A percentile compares a stretch with the other conserved stretches of the same genome.
Conservation (phyloP, 2,797 vertebrate genomes). For the Lepilemur ruficaudatus region DNA sequence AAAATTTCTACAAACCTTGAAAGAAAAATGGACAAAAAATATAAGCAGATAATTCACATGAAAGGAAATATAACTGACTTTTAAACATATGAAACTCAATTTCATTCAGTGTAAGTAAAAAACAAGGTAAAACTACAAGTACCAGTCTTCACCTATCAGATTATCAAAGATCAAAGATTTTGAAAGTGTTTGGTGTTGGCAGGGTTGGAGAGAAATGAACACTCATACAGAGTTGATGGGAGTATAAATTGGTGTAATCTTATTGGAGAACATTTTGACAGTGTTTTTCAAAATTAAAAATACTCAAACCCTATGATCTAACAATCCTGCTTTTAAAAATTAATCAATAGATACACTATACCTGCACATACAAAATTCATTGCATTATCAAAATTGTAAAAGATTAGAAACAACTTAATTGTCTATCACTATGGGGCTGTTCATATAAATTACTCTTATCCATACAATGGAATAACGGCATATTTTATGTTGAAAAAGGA, state of each 20-base stretch:
- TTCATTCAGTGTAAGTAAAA: not conserved
- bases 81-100: not conserved
- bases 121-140: not conserved
- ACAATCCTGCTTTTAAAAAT: not conserved
- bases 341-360: not conserved
- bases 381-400: not conserved
- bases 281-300: not conserved
- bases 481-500: not conserved
- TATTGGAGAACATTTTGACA: not conserved
- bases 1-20: not conserved
- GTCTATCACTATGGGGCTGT: not conserved
- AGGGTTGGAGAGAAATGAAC: not conserved
- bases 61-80: not conserved
- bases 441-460: not conserved
- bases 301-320: not conserved
- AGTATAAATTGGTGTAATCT: not conserved
- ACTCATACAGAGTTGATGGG: not conserved
- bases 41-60: not conserved
- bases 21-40: not conserved
- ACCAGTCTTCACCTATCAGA: not conserved
- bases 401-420: not conserved
- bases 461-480: not conserved
- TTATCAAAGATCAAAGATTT: not conserved
- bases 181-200: not conserved
- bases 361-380: not conserved